Evolutionary conservation across 2,797 vertebrate species (phyloP).

Genomic region (Tokudaia muenninki): DNA sequence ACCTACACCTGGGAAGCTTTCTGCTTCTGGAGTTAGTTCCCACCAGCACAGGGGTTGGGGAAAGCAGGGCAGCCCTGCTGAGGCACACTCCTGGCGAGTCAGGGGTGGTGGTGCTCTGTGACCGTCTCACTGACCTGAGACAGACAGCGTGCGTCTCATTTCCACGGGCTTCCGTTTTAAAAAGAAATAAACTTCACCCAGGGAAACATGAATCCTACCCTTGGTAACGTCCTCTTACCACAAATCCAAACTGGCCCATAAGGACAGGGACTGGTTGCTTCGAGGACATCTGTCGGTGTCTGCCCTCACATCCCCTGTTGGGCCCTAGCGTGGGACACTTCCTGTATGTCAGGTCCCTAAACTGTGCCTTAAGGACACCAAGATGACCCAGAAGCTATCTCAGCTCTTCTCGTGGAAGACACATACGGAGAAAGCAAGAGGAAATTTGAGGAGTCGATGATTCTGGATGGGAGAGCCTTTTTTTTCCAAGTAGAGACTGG

Average conservation of each 20-base stretch:
- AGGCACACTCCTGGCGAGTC: neutral
- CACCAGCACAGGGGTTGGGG: neutral
- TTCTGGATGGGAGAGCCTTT: neutral
- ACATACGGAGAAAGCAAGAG: neutral
- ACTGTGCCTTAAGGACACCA: neutral
- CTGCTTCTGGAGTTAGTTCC: neutral
- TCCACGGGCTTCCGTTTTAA: slow-evolving; percentile 12
- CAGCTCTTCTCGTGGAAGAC: neutral
- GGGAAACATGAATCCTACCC: neutral
- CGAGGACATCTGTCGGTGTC: neutral
- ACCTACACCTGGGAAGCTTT: neutral
- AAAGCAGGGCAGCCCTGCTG: neutral
- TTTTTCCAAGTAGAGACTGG: neutral
- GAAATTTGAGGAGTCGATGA: neutral
- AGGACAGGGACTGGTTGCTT: neutral
- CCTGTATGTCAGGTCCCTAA: neutral
- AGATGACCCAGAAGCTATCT: neutral
- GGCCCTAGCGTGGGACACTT: neutral
- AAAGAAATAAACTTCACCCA: slow-evolving; percentile 28
- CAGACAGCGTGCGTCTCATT: neutral
- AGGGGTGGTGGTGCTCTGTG: neutral
- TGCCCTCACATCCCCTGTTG: neutral
- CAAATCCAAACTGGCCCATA: neutral
- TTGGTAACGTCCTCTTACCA: neutral
- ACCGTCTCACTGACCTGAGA: neutral